Evolutionary conservation across 2,113 vertebrate species (phyloP).

Genomic region (Neoarius graeffei): DNA sequence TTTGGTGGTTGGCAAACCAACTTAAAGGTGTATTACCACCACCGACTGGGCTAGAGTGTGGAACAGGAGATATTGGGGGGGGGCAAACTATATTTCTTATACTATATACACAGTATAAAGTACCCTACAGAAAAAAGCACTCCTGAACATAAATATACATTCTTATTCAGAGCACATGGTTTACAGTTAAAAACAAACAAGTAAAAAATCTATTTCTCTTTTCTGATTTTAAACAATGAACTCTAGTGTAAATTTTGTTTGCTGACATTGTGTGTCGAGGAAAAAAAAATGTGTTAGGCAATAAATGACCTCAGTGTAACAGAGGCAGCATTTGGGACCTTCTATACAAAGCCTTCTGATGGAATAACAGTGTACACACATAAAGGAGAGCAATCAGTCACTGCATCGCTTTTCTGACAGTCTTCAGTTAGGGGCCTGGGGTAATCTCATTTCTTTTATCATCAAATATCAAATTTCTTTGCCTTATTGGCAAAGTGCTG

Average conservation of each 20-base stretch:
- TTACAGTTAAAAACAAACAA: slow-evolving; percentile 63
- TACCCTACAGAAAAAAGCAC: not conserved
- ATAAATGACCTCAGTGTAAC: slow-evolving; percentile 68
- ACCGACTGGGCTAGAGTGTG: no score
- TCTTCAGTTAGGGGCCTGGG: slow-evolving; percentile 74
- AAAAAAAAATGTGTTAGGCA: slow-evolving; percentile 71
- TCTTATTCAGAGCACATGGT: not conserved
- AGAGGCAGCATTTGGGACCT: slow-evolving; percentile 65
- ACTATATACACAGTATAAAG: not conserved
- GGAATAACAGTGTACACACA: slow-evolving; percentile 74
- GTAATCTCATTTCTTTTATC: slow-evolving; percentile 79
- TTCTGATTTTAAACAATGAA: slow-evolving; percentile 59
- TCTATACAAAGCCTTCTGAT: slow-evolving; percentile 70
- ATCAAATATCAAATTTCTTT: slow-evolving; percentile 76
- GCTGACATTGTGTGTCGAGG: slow-evolving; percentile 61
- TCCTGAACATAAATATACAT: not conserved
- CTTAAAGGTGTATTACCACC: no score
- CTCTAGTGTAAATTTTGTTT: slow-evolving; percentile 72
- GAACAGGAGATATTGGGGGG: no score
- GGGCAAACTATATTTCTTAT: no score
- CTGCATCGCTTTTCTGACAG: slow-evolving; percentile 75
- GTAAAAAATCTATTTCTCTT: not conserved
- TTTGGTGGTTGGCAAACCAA: no score
- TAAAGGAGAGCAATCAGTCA: slow-evolving; percentile 75
- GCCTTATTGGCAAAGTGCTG: slow-evolving; percentile 75